Evolutionary conservation across 1,140 invertebrate genomes (phyloP), one percentile per base, ranked within the genome.

Genomic region (Pachyrhynchus sulphureomaculatus): DNA sequence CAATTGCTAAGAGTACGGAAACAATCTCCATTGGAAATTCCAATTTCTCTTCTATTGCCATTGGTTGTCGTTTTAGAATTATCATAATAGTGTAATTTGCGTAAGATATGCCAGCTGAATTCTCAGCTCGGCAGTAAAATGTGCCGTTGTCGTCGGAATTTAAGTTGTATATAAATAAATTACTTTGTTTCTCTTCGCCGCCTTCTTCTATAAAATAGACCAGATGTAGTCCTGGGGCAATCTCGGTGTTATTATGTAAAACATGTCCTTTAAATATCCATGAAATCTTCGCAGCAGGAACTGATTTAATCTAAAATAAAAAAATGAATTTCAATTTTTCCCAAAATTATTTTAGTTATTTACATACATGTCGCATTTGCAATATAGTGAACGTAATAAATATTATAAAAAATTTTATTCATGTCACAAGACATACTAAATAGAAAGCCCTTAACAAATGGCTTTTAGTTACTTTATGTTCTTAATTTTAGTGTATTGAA

Each of bases 251-350:
- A 76, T 87, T 88, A 67, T 84, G 84, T 68, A 89, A 80, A 53
- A 86, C 77, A 70, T 88, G 84, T 2, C 87, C 89, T 64, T 90
- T 88, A 75, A 90, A 90, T 68, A 84, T 83, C 91, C 91, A 93
- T 0, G 84, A 82, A 13, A 92, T 82, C 68, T 83, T 86, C 0
- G 90, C 87, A 71, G 87, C 85, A 0, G 91, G 90, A n/a, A 88
- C 82, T n/a, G 90, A 89, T 10, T 86, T 83, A 0, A 92, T 88
- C 57, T 60, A 17, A 12, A 51, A 52, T 12, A 57, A 57, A 18
- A 45, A 18, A 20, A 20, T 18, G 3, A 39, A 8, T 9, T 9
- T n/a, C 4, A 5, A 4, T 17, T 8, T 39, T 17, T 39, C 13
- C 13, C 6, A 13, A 5, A 13, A 6, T 9, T n/a, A n/a, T n/a